Conservation (phyloP, 2,113 vertebrate species). For the Percopsis transmontana region DNA sequence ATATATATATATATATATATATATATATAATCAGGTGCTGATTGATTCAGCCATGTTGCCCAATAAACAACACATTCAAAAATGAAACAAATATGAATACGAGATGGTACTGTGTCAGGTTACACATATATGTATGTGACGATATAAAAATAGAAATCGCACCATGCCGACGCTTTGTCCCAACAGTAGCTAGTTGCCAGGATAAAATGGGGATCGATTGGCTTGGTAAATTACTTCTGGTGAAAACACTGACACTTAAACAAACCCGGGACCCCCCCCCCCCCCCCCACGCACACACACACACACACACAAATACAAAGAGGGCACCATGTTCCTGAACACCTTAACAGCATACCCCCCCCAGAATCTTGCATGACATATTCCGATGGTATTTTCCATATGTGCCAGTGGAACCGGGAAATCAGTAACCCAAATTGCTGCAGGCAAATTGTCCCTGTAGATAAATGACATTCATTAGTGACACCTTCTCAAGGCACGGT, state of each 20-base stretch:
- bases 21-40: too few species aligned
- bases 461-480: too few species aligned
- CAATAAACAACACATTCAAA: too few species aligned
- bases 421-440: too few species aligned
- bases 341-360: background rate
- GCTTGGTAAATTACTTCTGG: slow-evolving; percentile 2
- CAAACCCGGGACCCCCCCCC: slow-evolving; percentile 36
- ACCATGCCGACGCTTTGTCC: background rate
- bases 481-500: too few species aligned
- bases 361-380: background rate
- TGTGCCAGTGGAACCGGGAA: too few species aligned
- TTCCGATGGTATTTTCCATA: too few species aligned
- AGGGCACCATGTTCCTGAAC: background rate
- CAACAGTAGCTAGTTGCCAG: background rate
- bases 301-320: slow-evolving; percentile 18
- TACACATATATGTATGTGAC: background rate
- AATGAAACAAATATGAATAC: background rate
- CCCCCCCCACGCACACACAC: slow-evolving; percentile 14
- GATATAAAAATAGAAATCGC: background rate
- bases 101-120: background rate
- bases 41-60: too few species aligned
- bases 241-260: background rate
- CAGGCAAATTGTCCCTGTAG: too few species aligned
- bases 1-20: too few species aligned
- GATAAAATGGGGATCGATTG: background rate